phyloP scores from a whole-genome alignment of 1,140 invertebrate species.

The Metaphire vulgaris region DNA sequence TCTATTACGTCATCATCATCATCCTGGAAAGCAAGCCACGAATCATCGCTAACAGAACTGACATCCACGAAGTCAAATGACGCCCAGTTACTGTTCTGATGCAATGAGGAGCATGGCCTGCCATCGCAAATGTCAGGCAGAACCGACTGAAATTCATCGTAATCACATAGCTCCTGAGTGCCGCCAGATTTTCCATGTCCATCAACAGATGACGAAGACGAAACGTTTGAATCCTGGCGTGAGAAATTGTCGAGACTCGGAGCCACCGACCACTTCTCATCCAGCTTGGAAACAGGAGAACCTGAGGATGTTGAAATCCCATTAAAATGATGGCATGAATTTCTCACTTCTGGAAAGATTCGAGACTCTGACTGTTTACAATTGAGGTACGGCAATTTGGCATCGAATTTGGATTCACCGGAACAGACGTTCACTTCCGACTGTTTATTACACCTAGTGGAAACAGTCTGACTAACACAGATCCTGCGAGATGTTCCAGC shows the following conservation, averaged over 20 bases:
- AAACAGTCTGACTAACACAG: too few species aligned
- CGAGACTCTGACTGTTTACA: too few species aligned
- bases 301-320: background rate
- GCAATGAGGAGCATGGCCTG: too few species aligned
- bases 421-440: too few species aligned
- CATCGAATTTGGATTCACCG: too few species aligned
- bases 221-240: background rate
- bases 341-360: background rate
- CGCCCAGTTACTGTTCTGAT: background rate
- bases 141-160: background rate
- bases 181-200: background rate
- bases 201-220: background rate
- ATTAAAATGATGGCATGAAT: background rate
- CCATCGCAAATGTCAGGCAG: background rate
- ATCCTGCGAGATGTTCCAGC: too few species aligned
- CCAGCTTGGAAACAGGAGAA: background rate
- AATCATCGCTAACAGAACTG: background rate
- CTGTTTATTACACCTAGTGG: too few species aligned
- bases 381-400: too few species aligned
- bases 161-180: background rate
- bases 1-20: background rate
- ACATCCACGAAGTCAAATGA: background rate
- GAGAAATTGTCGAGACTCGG: background rate
- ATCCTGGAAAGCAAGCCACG: background rate
- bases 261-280: background rate